Evolutionary conservation across 2,888 invertebrate genomes (phyloP).

Genomic region (Coenonympha arcania): DNA sequence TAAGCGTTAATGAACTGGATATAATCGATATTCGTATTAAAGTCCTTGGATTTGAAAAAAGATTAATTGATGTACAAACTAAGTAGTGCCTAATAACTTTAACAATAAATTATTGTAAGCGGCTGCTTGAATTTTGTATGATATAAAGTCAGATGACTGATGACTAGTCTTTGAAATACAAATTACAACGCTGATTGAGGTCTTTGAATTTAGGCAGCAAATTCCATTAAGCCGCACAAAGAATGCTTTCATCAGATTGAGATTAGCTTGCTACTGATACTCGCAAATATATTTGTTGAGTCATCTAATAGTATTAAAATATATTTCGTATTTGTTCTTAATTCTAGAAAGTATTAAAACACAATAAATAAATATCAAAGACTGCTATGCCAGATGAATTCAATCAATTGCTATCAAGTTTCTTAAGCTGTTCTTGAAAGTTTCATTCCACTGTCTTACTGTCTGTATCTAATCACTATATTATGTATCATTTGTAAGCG

Average conservation of each 20-base stretch:
- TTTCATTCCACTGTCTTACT: neutral
- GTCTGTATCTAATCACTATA: neutral
- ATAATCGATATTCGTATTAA: neutral
- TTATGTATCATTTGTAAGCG: neutral
- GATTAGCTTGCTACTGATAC: slow-evolving; percentile 15
- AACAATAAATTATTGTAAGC: slow-evolving; percentile 9
- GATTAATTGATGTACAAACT: slow-evolving; percentile 4
- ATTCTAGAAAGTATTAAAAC: neutral
- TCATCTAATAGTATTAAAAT: neutral
- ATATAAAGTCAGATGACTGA: slow-evolving; percentile 14
- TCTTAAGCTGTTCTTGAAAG: neutral
- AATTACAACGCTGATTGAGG: slow-evolving; percentile 15
- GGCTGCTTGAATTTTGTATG: slow-evolving; percentile 6
- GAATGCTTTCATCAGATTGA: slow-evolving; percentile 25
- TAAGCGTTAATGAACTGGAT: slow-evolving; percentile 5
- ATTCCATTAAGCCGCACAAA: slow-evolving; percentile 47
- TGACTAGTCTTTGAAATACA: slow-evolving; percentile 9
- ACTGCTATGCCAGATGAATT: neutral
- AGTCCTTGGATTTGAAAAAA: slow-evolving; percentile 1
- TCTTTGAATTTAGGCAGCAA: slow-evolving; percentile 34
- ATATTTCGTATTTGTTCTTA: neutral
- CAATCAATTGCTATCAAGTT: neutral
- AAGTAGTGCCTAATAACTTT: slow-evolving; percentile 3
- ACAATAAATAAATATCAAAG: too few relatives aligned
- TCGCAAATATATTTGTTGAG: slow-evolving; percentile 4